Base-by-base conservation (phyloP, 23 tunicate species). In the Halocynthia aurantium region DNA sequence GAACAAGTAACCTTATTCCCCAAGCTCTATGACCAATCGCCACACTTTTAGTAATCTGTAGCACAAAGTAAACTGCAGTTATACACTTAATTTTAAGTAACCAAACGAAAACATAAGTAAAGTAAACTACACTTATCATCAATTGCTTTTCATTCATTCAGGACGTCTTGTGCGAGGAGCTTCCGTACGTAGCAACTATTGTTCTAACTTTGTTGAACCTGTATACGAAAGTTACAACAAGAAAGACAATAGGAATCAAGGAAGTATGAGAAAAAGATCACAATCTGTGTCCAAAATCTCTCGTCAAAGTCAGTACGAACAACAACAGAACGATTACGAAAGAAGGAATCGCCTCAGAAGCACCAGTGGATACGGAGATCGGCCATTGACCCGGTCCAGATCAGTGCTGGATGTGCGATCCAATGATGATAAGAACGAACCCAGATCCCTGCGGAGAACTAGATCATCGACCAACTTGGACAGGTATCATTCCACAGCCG, bases 331-430 rank as follows among this genome's bases (percentile, higher is more conserved):
- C 44, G 19, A 65, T 65, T 65, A 65, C 31, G 70, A 65, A 10
- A 49, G 9, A 20, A 15, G 19, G 19, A 9, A 49, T 65, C 70
- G 70, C 15, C 7, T 5, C 9, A 51, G 55, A 18, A 63, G 8
- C 54, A n/a, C 50, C 80, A 75, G 72, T 56, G 82, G 87, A 7
- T 55, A 61, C 52, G 72, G 73, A 18, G 86, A 80, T 1, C 52
- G 93, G 57, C 83, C 83, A 7, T 57, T 85, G 9, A 82, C 93
- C 18, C 76, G 96, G 7, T 84, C 96, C 51, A 76, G 83, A 40
- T 89, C 96, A 40, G 73, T 89, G 87, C 50, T 75, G 52, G 96
- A 89, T 63, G 69, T 89, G 7, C 81, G 90, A 50, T 19, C 67
- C 55, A 52, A 63, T 50, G 62, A 51, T 7, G 75, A 80, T 67